Percentiles rank a stretch among this genome's conserved stretches.
These are phyloP conservation scores for Coranthus polyacanthus DNA, from an alignment of 2,797 vertebrate species.

Conservation along the genomic window DNA sequence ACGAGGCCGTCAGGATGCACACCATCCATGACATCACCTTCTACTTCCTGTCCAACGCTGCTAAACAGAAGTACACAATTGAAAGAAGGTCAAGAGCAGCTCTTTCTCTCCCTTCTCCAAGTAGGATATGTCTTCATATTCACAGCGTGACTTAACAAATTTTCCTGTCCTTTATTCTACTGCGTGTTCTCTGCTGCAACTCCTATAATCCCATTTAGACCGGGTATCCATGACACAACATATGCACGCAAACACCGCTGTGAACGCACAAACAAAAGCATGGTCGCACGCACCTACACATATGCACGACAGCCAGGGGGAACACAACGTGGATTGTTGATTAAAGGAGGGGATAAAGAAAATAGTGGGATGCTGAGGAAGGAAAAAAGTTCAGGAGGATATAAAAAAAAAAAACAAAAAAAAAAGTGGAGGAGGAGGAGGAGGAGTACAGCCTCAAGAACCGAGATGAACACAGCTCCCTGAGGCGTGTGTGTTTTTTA, in stretches of 20 bases:
- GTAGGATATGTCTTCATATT: not conserved
- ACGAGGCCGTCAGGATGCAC: slow-evolving; percentile 25
- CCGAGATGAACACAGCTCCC: slow-evolving; percentile 50
- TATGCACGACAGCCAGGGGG: slow-evolving; percentile 4
- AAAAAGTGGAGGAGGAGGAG: not conserved
- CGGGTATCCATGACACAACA: slow-evolving; percentile 13
- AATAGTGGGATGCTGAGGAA: slow-evolving; percentile 21
- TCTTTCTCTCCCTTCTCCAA: slow-evolving; percentile 18
- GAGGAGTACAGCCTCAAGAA: slow-evolving; percentile 34
- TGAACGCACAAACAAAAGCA: not conserved
- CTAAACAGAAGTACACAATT: slow-evolving; percentile 49
- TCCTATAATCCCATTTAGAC: slow-evolving; percentile 54
- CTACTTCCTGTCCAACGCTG: slow-evolving; percentile 54
- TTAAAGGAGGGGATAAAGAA: slow-evolving; percentile 35
- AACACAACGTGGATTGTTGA: slow-evolving; percentile 16
- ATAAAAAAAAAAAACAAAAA: slow-evolving; percentile 3
- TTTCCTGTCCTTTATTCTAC: slow-evolving; percentile 19
- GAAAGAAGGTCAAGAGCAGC: slow-evolving; percentile 45
- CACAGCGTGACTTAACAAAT: slow-evolving; percentile 11
- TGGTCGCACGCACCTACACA: not conserved
- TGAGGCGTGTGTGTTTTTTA: slow-evolving; percentile 34
- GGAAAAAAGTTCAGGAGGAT: slow-evolving; percentile 22
- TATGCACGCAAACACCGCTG: slow-evolving; percentile 7
- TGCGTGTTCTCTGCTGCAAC: not conserved
- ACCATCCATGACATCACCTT: slow-evolving; percentile 40